phyloP scores from a whole-genome alignment of 2,797 vertebrate genomes.

The Sebastes minor region DNA sequence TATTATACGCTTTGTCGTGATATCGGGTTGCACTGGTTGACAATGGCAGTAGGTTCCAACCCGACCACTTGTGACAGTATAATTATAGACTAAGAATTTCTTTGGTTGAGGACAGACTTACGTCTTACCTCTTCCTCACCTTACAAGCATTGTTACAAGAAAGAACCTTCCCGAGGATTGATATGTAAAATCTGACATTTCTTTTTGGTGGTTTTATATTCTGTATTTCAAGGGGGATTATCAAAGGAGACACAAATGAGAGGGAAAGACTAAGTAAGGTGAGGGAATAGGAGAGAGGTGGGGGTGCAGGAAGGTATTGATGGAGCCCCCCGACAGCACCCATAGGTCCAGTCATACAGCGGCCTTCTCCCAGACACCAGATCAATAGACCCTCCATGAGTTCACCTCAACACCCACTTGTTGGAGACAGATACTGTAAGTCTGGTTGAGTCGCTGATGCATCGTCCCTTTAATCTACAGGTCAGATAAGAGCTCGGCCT shows the following conservation, averaged over 20 bases:
- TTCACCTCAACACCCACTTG: constrained; percentile 1
- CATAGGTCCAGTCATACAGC: constrained; percentile 4
- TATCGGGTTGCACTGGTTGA: too few relatives aligned
- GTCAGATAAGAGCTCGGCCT: constrained; percentile 19
- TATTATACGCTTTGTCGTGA: too few relatives aligned
- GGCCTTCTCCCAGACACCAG: neutral
- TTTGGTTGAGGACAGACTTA: too few relatives aligned
- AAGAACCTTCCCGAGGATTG: neutral
- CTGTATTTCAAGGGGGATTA: neutral
- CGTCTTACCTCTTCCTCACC: neutral
- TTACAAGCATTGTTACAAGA: constrained; percentile 1
- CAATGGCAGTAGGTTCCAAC: too few relatives aligned
- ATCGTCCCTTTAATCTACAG: constrained; percentile 28
- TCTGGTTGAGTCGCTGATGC: constrained; percentile 3
- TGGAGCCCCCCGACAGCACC: constrained; percentile 13
- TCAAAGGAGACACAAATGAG: neutral
- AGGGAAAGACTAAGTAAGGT: neutral
- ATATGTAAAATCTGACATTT: neutral
- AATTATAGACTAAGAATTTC: too few relatives aligned
- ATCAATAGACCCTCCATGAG: constrained; percentile 39
- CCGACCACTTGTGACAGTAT: too few relatives aligned
- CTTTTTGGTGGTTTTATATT: neutral
- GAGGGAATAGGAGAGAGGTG: neutral
- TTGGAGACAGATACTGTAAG: constrained; percentile 22
- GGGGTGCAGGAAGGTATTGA: constrained; percentile 25